Evolutionary conservation across 1,140 invertebrate species (phyloP).

Genomic region (Drosophila insularis): DNA sequence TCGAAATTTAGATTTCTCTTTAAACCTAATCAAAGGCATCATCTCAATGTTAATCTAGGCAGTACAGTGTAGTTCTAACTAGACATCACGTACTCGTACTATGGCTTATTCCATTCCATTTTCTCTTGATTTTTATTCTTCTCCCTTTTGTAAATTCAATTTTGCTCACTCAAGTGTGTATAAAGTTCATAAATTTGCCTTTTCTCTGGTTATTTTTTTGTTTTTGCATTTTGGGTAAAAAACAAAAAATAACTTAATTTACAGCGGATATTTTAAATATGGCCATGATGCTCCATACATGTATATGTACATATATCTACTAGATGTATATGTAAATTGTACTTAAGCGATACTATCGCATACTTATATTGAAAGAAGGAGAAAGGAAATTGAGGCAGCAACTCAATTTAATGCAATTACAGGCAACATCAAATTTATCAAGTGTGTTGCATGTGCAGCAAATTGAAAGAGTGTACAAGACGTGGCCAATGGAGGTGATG

Average conservation of each 20-base stretch:
- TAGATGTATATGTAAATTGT: not conserved
- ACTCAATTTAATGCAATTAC: constrained; percentile 73
- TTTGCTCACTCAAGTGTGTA: constrained; percentile 1
- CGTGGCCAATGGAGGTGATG: too few species aligned
- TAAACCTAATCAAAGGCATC: too few species aligned
- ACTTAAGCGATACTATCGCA: constrained; percentile 22
- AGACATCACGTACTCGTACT: too few species aligned
- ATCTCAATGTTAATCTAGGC: too few species aligned
- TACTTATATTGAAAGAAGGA: not conserved
- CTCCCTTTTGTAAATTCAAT: not conserved
- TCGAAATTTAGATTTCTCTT: too few species aligned
- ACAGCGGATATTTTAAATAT: constrained; percentile 44
- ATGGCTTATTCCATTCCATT: too few species aligned
- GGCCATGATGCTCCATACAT: constrained; percentile 13
- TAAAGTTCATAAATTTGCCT: constrained; percentile 23
- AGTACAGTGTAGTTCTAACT: too few species aligned
- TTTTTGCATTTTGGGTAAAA: constrained; percentile 3
- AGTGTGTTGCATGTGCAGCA: constrained; percentile 56
- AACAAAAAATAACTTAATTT: constrained; percentile 53
- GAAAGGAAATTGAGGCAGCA: constrained; percentile 28
- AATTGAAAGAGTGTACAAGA: constrained; percentile 9
- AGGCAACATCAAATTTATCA: constrained; percentile 73
- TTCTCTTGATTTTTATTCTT: too few species aligned
- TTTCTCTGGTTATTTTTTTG: not conserved
- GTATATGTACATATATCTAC: constrained; percentile 16